Evolutionary conservation across 2,797 vertebrate species (phyloP), one percentile per base, ranked within the genome.

Genomic region (Nasua narica): DNA sequence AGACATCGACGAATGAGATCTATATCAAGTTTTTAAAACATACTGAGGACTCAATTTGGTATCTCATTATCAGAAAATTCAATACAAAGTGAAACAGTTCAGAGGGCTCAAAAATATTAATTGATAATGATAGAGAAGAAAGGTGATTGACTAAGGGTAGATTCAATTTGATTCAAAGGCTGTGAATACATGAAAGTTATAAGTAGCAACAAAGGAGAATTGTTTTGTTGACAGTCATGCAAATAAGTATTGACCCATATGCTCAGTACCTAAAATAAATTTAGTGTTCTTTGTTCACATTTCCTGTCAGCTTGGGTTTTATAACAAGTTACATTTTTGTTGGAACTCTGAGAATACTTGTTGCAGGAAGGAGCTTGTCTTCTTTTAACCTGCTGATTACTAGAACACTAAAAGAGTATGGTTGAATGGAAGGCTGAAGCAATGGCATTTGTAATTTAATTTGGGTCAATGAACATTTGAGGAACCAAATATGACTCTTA

Each of bases 391-490:
- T 92, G 62, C 93, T 93, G 96, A 97, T 96, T 83, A 86, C 72
- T 65, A 50, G 87, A 96, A 95, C 76, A 94, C 79, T 72, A 54
- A 90, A 77, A 90, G 74, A 88, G 27, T 93, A 94, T 93, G 92
- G 94, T 92, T 96, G 85, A 96, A 89, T 96, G 78, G 48, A 96
- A 96, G 84, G 76, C 90, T 93, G 92, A 95, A 88, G 87, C 85
- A 90, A 62, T 95, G 95, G 85, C 85, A 95, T 96, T 97, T 90
- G 87, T 92, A 95, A 85, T 94, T 93, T 97, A 96, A 95, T 97
- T 97, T 97, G 93, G 95, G 95, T 95, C 96, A 97, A 54, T 79
- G 92, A 95, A 93, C 92, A 96, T 95, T 90, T 93, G 79, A 90
- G 74, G 40, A 95, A 88, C 58, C 18, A 97, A 97, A 95, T 95